phyloP scores from a whole-genome alignment of 2,113 vertebrate genomes.

The Notiomystis cincta region DNA sequence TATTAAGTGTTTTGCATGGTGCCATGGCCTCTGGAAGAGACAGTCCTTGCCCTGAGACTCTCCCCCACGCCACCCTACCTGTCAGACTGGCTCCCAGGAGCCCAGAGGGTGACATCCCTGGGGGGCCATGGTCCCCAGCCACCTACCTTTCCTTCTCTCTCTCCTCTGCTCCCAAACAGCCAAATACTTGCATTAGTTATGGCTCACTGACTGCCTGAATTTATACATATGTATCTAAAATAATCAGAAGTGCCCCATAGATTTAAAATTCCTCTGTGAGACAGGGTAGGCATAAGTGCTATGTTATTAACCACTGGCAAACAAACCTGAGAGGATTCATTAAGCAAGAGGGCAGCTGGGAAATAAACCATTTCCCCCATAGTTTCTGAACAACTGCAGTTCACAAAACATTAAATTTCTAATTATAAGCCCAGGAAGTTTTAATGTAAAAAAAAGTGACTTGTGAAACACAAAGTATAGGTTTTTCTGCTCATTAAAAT shows the following conservation, averaged over 20 bases:
- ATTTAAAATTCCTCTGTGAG: background rate
- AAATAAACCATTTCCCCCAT: background rate
- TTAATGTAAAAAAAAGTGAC: background rate
- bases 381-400: background rate
- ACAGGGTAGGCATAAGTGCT: background rate
- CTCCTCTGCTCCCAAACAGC: background rate
- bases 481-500: conserved; percentile 30
- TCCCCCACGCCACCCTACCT: background rate
- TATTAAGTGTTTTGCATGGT: background rate
- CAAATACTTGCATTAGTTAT: background rate
- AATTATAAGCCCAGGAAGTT: conserved; percentile 10
- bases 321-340: background rate
- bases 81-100: background rate
- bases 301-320: background rate
- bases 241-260: background rate
- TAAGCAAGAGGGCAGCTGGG: background rate
- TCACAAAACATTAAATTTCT: conserved; percentile 12
- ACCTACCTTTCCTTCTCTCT: background rate
- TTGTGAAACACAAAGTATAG: background rate
- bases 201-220: background rate
- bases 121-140: accelerated
- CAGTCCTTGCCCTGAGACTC: background rate
- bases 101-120: background rate
- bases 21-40: background rate
- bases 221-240: background rate